Conservation (phyloP, 1,140 invertebrate genomes). For the Magallana gigas region DNA sequence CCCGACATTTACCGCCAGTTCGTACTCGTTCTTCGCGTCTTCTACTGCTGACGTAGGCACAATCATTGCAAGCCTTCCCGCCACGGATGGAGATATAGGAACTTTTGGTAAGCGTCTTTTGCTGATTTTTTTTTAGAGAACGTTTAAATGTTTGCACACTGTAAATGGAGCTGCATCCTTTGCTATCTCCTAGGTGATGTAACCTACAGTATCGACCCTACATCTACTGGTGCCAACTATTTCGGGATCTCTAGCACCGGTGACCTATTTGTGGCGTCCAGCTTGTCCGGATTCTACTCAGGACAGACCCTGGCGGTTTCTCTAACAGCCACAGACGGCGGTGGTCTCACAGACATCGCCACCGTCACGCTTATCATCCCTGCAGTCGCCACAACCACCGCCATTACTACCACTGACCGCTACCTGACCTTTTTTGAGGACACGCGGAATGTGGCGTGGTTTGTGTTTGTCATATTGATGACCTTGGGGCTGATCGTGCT, state of each 20-base stretch:
- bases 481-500: neutral
- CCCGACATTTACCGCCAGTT: constrained; percentile 43
- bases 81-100: constrained; percentile 49
- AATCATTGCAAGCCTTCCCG: constrained; percentile 29
- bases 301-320: neutral
- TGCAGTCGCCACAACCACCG: constrained; percentile 40
- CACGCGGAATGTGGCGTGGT: constrained; percentile 38
- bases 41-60: constrained; percentile 23
- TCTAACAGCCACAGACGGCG: constrained; percentile 33
- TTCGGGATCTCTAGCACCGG: constrained; percentile 11
- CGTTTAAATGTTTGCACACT: too few species aligned
- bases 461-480: neutral
- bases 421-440: constrained; percentile 48
- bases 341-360: constrained; percentile 36
- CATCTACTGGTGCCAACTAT: neutral
- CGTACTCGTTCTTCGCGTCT: constrained; percentile 38
- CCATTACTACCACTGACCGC: constrained; percentile 51
- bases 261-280: neutral
- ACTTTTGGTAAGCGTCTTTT: constrained; percentile 20
- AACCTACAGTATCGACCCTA: constrained; percentile 20
- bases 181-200: neutral
- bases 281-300: constrained; percentile 7
- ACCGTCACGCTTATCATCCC: constrained; percentile 29
- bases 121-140: too few species aligned
- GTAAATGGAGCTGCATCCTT: too few species aligned